Conservation (phyloP, 2,113 vertebrate species). For the Garra rufa region DNA sequence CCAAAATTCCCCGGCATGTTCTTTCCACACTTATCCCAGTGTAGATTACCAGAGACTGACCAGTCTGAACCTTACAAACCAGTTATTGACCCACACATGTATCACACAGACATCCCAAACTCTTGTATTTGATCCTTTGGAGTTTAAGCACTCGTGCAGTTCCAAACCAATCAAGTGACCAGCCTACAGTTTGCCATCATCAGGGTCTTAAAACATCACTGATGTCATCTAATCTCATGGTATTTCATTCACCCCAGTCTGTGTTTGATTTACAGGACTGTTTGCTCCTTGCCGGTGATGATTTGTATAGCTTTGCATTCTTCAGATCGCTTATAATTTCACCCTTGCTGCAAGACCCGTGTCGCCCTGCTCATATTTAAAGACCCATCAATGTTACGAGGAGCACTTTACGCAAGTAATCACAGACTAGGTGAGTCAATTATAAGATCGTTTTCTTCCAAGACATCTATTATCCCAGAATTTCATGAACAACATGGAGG, state of each 20-base stretch:
- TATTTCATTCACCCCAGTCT: neutral
- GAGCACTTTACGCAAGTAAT: neutral
- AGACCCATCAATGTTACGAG: neutral
- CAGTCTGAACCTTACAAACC: neutral
- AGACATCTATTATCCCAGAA: neutral
- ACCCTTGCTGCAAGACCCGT: neutral
- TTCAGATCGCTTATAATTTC: neutral
- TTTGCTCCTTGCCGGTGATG: neutral
- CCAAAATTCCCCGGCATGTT: neutral
- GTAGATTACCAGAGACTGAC: conserved; percentile 6
- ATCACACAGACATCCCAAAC: conserved; percentile 7
- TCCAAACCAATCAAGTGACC: neutral
- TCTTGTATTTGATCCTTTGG: neutral
- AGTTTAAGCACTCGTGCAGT: neutral
- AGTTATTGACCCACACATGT: neutral
- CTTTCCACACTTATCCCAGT: conserved; percentile 3
- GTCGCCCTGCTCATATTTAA: neutral
- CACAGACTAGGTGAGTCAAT: neutral
- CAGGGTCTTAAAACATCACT: conserved; percentile 1
- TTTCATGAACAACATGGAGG: neutral
- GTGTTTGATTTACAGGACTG: conserved; percentile 12
- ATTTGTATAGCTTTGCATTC: conserved; percentile 10
- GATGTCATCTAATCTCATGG: conserved; percentile 23
- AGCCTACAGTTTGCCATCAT: neutral
- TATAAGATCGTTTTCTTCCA: neutral